Conservation (phyloP, 1,140 invertebrate genomes). For the Drosophila takahashii region DNA sequence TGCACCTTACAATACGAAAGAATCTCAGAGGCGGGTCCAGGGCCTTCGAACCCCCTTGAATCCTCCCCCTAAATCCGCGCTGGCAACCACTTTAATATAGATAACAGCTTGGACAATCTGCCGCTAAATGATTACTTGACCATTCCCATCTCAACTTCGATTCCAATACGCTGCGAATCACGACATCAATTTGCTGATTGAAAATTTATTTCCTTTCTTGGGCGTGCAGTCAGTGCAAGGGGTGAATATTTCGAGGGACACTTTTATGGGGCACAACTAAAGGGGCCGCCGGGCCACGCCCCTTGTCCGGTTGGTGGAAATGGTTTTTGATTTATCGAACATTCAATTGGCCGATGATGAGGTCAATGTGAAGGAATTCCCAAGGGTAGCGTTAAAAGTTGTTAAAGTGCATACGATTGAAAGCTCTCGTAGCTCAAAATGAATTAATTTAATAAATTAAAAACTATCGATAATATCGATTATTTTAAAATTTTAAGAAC, state of each 20-base stretch:
- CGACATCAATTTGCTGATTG: slow-evolving; percentile 78
- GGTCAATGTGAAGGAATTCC: neutral
- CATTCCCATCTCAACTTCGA: slow-evolving; percentile 20
- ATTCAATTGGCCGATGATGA: slow-evolving; percentile 40
- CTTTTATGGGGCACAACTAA: slow-evolving; percentile 29
- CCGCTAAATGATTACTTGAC: slow-evolving; percentile 72
- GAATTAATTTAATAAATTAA: no score
- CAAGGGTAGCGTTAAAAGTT: neutral
- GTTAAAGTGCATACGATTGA: no score
- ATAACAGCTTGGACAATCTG: slow-evolving; percentile 69
- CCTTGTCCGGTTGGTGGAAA: slow-evolving; percentile 37
- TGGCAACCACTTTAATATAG: slow-evolving; percentile 60
- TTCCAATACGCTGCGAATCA: slow-evolving; percentile 54
- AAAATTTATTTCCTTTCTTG: slow-evolving; percentile 71
- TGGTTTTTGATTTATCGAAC: slow-evolving; percentile 68
- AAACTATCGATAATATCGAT: no score
- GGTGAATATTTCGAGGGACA: slow-evolving; percentile 34
- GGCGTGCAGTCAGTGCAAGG: slow-evolving; percentile 1
- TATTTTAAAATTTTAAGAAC: no score
- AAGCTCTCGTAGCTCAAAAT: no score
- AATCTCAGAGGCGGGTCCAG: no score
- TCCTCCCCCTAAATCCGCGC: no score
- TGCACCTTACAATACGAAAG: neutral
- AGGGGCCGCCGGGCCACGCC: slow-evolving; percentile 35
- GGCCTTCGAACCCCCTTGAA: no score